Conservation (phyloP, 1,140 invertebrate genomes). For the Pectinophora gossypiella region DNA sequence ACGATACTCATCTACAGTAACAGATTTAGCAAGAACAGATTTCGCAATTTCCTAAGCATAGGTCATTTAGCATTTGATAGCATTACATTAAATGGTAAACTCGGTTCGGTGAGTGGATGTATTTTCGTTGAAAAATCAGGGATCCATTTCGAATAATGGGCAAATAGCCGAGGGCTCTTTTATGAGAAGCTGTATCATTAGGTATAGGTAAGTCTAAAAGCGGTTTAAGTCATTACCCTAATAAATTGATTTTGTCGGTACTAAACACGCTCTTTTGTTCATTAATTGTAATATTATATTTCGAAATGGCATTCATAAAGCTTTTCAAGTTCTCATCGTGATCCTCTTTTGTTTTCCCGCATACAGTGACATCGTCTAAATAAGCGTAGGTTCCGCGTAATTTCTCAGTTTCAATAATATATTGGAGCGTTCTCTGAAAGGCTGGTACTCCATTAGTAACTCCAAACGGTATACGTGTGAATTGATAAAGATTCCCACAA, state of each 20-base stretch:
- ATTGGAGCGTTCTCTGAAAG: slow-evolving; percentile 15
- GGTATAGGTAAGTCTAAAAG: slow-evolving; percentile 15
- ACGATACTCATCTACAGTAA: too few relatives aligned
- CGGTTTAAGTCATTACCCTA: slow-evolving; percentile 13
- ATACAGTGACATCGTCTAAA: slow-evolving; percentile 24
- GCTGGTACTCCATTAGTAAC: slow-evolving; percentile 25
- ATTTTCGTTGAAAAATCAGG: slow-evolving; percentile 21
- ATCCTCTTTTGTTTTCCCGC: slow-evolving; percentile 15
- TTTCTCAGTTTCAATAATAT: slow-evolving; percentile 11
- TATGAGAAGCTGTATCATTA: slow-evolving; percentile 7
- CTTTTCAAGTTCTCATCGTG: slow-evolving; percentile 17
- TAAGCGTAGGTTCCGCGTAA: slow-evolving; percentile 11
- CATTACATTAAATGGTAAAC: too few relatives aligned
- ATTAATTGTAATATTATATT: slow-evolving; percentile 15
- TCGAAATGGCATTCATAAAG: slow-evolving; percentile 13
- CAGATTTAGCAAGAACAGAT: too few relatives aligned
- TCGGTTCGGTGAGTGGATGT: neutral
- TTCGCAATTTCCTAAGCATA: too few relatives aligned
- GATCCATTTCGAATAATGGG: slow-evolving; percentile 25
- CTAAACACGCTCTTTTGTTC: slow-evolving; percentile 13
- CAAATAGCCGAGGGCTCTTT: slow-evolving; percentile 23
- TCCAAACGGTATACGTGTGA: slow-evolving; percentile 19
- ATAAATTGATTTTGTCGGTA: slow-evolving; percentile 2
- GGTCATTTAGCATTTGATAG: too few relatives aligned
- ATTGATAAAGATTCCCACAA: slow-evolving; percentile 24